Conservation (phyloP, 2,888 invertebrate genomes). For the Panzeria rudis region DNA sequence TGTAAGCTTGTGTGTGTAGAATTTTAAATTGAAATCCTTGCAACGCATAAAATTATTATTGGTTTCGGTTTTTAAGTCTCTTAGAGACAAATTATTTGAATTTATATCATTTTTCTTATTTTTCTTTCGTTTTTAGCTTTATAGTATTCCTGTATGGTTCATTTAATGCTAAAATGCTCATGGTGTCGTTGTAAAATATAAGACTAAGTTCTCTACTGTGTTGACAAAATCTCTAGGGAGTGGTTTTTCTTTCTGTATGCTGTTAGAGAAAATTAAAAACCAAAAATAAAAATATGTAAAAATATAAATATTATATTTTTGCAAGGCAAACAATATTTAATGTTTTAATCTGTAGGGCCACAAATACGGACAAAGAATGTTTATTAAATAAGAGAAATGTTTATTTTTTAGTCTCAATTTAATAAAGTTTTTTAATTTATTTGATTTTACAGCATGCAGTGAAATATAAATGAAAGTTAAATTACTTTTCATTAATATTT, state of each 20-base stretch:
- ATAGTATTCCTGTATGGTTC: conserved; percentile 51
- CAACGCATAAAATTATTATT: conserved; percentile 60
- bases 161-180: conserved; percentile 62
- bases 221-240: conserved; percentile 50
- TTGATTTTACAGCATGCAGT: not conserved
- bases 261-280: conserved; percentile 59
- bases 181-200: conserved; percentile 16
- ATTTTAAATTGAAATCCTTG: conserved; percentile 49
- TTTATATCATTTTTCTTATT: conserved; percentile 60
- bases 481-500: no score
- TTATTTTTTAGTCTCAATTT: conserved; percentile 22
- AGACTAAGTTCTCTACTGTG: conserved; percentile 20
- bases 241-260: conserved; percentile 18
- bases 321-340: conserved; percentile 54
- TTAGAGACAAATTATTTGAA: conserved; percentile 62
- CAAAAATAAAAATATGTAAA: conserved; percentile 22
- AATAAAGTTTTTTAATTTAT: conserved; percentile 19
- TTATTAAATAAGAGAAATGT: conserved; percentile 23
- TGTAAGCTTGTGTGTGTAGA: not conserved
- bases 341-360: conserved; percentile 60
- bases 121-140: conserved; percentile 32
- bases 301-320: conserved; percentile 31
- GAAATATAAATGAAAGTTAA: not conserved
- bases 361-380: not conserved
- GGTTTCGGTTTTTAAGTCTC: conserved; percentile 63